Evolutionary conservation across 2,797 vertebrate genomes (phyloP).

Genomic region (Chelon auratus): DNA sequence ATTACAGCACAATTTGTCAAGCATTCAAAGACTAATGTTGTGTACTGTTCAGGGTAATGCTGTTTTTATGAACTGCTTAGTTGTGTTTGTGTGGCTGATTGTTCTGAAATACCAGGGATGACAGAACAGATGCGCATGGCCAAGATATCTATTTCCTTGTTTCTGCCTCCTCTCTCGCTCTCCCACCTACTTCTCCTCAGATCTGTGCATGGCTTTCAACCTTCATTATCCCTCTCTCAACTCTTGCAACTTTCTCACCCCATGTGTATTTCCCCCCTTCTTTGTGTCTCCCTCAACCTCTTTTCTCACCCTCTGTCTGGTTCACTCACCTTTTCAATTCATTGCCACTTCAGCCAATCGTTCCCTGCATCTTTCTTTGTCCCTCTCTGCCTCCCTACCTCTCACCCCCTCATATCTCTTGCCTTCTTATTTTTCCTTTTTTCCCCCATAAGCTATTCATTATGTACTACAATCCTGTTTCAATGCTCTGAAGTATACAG

Average conservation of each 20-base stretch:
- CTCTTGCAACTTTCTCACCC: slow-evolving; percentile 22
- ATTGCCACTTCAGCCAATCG: slow-evolving; percentile 33
- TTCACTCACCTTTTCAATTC: slow-evolving; percentile 36
- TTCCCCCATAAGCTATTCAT: slow-evolving; percentile 34
- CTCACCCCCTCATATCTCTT: not conserved
- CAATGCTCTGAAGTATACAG: slow-evolving; percentile 54
- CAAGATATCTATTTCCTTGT: slow-evolving; percentile 35
- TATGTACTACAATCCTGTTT: slow-evolving; percentile 60
- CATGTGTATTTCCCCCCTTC: slow-evolving; percentile 16
- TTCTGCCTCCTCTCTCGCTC: slow-evolving; percentile 13
- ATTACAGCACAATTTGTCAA: slow-evolving; percentile 30
- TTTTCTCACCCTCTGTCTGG: slow-evolving; percentile 17
- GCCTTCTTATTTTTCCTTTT: slow-evolving; percentile 9
- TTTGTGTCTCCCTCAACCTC: slow-evolving; percentile 1
- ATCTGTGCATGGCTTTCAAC: slow-evolving; percentile 44
- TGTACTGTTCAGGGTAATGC: slow-evolving; percentile 31
- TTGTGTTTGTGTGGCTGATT: slow-evolving; percentile 58
- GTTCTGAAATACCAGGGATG: slow-evolving; percentile 57
- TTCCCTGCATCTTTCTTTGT: slow-evolving; percentile 17
- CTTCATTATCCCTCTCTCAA: slow-evolving; percentile 26
- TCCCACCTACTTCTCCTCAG: slow-evolving; percentile 27
- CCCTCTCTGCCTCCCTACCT: slow-evolving; percentile 11
- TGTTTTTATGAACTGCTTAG: slow-evolving; percentile 47
- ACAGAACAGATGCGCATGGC: slow-evolving; percentile 61
- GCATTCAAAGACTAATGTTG: slow-evolving; percentile 44